These are phyloP conservation scores for Diplogasteroides magnus DNA, from an alignment of 1,140 invertebrate genomes.

Conservation along the genomic window DNA sequence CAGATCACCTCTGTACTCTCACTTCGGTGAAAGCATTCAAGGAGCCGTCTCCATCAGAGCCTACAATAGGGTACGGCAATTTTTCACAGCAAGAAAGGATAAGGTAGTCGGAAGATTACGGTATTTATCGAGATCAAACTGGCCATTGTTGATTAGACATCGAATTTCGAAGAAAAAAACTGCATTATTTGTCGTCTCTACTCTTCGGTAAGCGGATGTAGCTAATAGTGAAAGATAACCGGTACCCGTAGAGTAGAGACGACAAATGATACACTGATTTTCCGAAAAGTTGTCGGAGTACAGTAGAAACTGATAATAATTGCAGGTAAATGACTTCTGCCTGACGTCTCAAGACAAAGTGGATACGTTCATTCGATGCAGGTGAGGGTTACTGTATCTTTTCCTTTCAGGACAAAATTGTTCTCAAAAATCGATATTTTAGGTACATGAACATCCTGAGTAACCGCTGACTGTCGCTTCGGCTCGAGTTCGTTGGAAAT, in stretches of 20 bases:
- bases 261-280: too few relatives aligned
- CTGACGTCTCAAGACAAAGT: constrained; percentile 21
- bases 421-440: constrained; percentile 43
- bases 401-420: constrained; percentile 12
- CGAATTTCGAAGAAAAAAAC: too few relatives aligned
- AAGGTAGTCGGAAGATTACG: not conserved
- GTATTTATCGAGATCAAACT: constrained; percentile 47
- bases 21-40: constrained; percentile 62
- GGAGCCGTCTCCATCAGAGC: too few relatives aligned
- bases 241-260: too few relatives aligned
- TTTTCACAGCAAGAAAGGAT: too few relatives aligned
- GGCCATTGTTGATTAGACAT: constrained; percentile 51
- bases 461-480: constrained; percentile 58
- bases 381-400: too few relatives aligned
- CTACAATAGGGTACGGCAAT: constrained; percentile 44
- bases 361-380: too few relatives aligned
- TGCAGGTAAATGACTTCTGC: constrained; percentile 30
- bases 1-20: constrained; percentile 59
- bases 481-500: constrained; percentile 60
- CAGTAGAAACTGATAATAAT: not conserved
- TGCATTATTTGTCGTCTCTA: too few relatives aligned
- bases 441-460: constrained; percentile 33
- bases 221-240: too few relatives aligned
- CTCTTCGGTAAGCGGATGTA: too few relatives aligned
- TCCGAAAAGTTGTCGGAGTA: constrained; percentile 27